phyloP scores from a whole-genome alignment of 2,113 vertebrate genomes.

The Carassius carassius region DNA sequence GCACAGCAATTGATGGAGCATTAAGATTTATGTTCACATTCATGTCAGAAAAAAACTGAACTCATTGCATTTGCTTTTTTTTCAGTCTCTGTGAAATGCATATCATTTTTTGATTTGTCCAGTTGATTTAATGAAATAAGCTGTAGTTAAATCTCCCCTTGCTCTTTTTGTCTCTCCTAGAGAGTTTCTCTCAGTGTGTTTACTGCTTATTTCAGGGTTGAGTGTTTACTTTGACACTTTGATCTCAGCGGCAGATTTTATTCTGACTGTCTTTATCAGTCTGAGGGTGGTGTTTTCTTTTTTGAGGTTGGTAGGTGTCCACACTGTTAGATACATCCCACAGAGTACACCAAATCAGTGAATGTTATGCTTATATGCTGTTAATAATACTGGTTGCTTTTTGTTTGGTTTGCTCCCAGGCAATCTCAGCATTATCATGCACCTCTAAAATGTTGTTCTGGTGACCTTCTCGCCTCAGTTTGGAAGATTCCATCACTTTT shows the following conservation, averaged over 20 bases:
- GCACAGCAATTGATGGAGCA: not conserved
- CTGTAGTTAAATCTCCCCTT: not conserved
- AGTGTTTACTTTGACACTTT: slow-evolving; percentile 26
- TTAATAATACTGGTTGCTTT: slow-evolving; percentile 9
- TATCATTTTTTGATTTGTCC: not conserved
- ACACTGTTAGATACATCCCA: slow-evolving; percentile 21
- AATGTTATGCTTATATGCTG: slow-evolving; percentile 8
- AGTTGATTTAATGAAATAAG: slow-evolving; percentile 4
- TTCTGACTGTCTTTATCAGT: slow-evolving; percentile 21
- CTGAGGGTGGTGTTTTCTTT: slow-evolving; percentile 1
- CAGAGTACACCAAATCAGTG: slow-evolving; percentile 23
- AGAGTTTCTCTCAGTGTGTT: not conserved
- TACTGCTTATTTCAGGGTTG: slow-evolving; percentile 16
- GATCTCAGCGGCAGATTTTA: slow-evolving; percentile 16
- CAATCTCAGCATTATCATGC: not conserved
- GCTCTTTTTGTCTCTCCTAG: not conserved
- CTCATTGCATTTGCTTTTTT: not conserved
- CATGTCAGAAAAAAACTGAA: not conserved
- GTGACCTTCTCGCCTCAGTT: not conserved
- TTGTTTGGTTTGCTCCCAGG: not conserved
- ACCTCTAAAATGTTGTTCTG: not conserved
- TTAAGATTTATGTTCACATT: not conserved
- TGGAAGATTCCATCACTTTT: not conserved
- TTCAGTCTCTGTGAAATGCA: not conserved
- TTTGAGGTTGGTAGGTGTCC: slow-evolving; percentile 32